Conservation (phyloP, 2,113 vertebrate species). For the Lycaon pictus region DNA sequence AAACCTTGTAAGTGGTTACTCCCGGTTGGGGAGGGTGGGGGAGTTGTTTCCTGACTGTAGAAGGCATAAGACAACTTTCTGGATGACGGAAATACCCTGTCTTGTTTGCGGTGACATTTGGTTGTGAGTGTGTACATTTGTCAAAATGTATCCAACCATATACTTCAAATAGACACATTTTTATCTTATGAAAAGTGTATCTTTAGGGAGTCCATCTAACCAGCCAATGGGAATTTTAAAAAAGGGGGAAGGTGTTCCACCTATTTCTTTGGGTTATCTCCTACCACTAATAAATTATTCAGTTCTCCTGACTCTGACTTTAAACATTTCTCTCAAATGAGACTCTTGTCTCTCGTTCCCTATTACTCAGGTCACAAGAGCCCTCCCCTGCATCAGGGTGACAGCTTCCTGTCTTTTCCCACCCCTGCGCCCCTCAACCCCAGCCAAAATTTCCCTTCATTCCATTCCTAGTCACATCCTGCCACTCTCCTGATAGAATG, state of each 20-base stretch:
- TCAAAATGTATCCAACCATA: not conserved
- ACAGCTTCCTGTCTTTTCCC: not conserved
- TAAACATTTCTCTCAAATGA: not conserved
- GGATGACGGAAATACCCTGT: not conserved
- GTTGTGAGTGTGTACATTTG: not conserved
- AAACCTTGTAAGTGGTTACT: not conserved
- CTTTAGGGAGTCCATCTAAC: conserved; percentile 28
- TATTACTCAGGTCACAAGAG: not conserved
- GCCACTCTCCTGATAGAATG: not conserved
- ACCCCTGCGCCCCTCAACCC: not conserved
- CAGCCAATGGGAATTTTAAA: not conserved
- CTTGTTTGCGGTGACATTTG: conserved; percentile 9
- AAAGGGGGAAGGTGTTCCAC: not conserved
- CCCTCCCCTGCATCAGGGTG: not conserved
- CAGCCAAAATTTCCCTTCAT: not conserved
- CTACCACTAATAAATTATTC: not conserved
- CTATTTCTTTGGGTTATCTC: conserved; percentile 7
- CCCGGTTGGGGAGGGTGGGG: not conserved
- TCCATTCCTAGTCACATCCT: not conserved
- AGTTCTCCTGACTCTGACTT: not conserved
- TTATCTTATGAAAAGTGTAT: conserved; percentile 24
- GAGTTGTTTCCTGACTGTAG: not conserved
- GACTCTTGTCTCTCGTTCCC: not conserved
- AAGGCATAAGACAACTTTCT: not conserved
- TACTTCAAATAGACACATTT: conserved; percentile 40